Conservation (phyloP, 2,888 invertebrate genomes). For the Diabrotica balteata region DNA sequence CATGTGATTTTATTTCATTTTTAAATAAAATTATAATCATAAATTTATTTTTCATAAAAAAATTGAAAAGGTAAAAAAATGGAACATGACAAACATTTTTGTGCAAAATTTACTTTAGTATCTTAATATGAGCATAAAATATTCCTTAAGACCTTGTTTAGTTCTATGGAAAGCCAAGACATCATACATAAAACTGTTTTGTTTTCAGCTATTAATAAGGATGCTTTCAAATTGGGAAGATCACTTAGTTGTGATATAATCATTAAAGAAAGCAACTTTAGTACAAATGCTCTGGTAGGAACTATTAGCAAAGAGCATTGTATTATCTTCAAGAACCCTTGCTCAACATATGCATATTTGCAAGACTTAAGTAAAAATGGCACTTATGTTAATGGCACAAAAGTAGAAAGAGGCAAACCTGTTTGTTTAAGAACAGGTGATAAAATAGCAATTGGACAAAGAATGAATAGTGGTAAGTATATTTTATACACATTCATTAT, state of each 20-base stretch:
- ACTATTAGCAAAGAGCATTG: slow-evolving; percentile 73
- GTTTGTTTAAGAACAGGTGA: slow-evolving; percentile 26
- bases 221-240: slow-evolving; percentile 38
- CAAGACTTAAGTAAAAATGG: slow-evolving; percentile 85
- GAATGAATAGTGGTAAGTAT: slow-evolving; percentile 27
- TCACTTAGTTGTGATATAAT: slow-evolving; percentile 36
- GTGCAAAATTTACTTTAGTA: too few species aligned
- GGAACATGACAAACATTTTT: too few species aligned
- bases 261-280: slow-evolving; percentile 54
- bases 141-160: too few species aligned
- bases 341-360: slow-evolving; percentile 53
- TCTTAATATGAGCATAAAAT: too few species aligned
- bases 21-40: too few species aligned
- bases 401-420: slow-evolving; percentile 74
- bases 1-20: too few species aligned
- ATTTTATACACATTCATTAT: too few species aligned
- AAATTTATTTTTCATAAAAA: too few species aligned
- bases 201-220: slow-evolving; percentile 30
- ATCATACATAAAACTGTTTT: neutral
- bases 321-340: slow-evolving; percentile 61
- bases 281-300: slow-evolving; percentile 57
- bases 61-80: too few species aligned
- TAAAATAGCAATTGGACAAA: slow-evolving; percentile 29
- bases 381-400: slow-evolving; percentile 78
- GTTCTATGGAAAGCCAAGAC: too few species aligned